phyloP scores from a whole-genome alignment of 2,888 invertebrate species.

The Neoaliturus tenellus region DNA sequence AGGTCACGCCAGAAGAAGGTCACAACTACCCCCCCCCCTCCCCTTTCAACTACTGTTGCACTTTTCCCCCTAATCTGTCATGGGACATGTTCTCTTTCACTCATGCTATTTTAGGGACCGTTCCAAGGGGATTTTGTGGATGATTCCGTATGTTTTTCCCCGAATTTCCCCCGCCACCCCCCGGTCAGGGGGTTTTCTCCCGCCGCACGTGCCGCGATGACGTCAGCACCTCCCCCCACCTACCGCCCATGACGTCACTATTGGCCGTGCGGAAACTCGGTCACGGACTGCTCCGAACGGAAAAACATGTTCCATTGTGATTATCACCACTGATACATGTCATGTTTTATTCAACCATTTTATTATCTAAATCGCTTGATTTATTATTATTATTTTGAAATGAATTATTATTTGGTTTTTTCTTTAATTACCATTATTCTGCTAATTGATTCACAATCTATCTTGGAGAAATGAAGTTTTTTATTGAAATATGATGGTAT shows the following conservation, averaged over 20 bases:
- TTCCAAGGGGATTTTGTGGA: too few species aligned
- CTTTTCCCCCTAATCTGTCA: background rate
- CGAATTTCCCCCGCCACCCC: background rate
- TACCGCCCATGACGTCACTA: background rate
- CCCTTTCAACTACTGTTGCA: constrained; percentile 13
- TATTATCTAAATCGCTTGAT: background rate
- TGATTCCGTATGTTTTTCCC: background rate
- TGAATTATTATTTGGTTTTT: too few species aligned
- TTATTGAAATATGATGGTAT: too few species aligned
- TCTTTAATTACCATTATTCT: too few species aligned
- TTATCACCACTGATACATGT: background rate
- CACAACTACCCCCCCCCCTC: background rate
- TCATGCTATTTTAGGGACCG: background rate
- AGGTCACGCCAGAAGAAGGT: constrained; percentile 3
- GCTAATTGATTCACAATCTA: too few species aligned
- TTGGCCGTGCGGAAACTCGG: constrained; percentile 13
- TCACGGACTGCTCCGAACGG: background rate
- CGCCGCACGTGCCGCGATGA: constrained; percentile 39
- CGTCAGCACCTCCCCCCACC: constrained; percentile 9
- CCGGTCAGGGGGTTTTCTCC: background rate
- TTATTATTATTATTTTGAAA: too few species aligned
- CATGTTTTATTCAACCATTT: background rate
- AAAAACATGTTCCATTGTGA: constrained; percentile 10
- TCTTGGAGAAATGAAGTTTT: too few species aligned
- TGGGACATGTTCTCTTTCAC: background rate